Evolutionary conservation across 2,113 vertebrate species (phyloP), one percentile per base, ranked within the genome.

Genomic region (Rutilus rutilus): DNA sequence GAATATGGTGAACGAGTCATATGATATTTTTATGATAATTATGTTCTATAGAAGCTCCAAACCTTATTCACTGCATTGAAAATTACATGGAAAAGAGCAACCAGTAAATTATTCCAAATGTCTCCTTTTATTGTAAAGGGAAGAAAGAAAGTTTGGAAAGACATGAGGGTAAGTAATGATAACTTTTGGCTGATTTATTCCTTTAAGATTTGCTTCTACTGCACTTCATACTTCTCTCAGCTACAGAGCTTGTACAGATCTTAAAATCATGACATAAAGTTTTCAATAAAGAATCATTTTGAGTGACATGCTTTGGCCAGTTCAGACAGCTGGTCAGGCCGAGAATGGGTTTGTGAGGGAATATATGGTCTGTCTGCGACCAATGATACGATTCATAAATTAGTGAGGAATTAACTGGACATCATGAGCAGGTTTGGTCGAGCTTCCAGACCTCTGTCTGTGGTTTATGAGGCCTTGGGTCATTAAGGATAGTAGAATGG

Each of bases 351-450:
- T 64, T 67, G 83, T 89, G 80, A 36, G 78, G 80, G 50, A 30
- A 84, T 30, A 64, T 85, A 47, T 60, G 60, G 17, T n/a, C 45
- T 71, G 83, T 85, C 54, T 85, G 30, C 42, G 39, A 50, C 65
- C 42, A 39, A 67, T 80, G 86, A 78, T 74, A 88, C 59, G 52
- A 76, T 52, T 85, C 3, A 42, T 75, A 67, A 89, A 89, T 82
- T 88, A 76, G 67, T 57, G 85, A 85, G 76, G 75, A 85, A 90
- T 85, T 60, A 54, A 74, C 30, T 54, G 50, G 67, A 73, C 65
- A 73, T 83, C 67, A 71, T 25, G 81, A 52, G 73, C 52, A 60
- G 59, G 86, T 87, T 90, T 86, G 74, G 78, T 88, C 83, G 50
- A 64, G 65, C 71, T 74, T 82, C 86, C 80, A 73, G 82, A 83